Base-by-base conservation (phyloP, 2,888 invertebrate species). In the Lordiphosa andalusiaca region DNA sequence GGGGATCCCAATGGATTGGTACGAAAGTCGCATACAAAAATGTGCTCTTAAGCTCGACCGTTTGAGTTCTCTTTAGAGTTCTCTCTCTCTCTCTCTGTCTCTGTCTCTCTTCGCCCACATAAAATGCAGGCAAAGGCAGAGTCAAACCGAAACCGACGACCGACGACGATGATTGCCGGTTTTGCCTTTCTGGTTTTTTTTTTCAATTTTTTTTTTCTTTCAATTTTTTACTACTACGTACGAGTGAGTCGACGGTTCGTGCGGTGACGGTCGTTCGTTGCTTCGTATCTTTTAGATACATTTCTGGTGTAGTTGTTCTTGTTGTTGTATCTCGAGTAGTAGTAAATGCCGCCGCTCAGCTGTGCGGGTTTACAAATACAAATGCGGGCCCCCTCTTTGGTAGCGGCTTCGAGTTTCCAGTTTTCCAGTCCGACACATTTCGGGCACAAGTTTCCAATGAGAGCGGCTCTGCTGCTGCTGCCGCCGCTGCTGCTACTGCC, bases 321-420 rank as follows among this genome's bases (percentile, higher is more conserved):
- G 38, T 21, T 30, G 59, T 53, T 40, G 16, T 13, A 23, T 57
- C 47, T 13, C 38, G 52, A 36, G 66, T 71, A 56, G 75, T 82
- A 57, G 77, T 70, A 77, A 67, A 62, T 67, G 61, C 63, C 23
- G 53, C 41, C 80, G 76, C 83, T 83, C 76, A 77, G 76, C 76
- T 77, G 76, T 74, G 81, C 69, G 63, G 61, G 36, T 38, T 37
- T 49, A 59, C 53, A 42, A 53, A 59, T 54, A 50, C 42, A 50
- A 48, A 59, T 59, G 53, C 49, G 62, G 53, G 60, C 44, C 51
- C 25, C 51, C 51, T 35, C 40, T 52, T 52, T 23, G 42, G 39
- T 50, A 52, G 39, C 25, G 48, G 25, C 12, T 13, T 37, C 44
- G 42, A 25, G 23, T 13, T 44, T 53, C 52, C 42, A 37, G 42